Evolutionary conservation across 2,113 vertebrate species (phyloP).

Genomic region (Epinephelus cyanopodus): DNA sequence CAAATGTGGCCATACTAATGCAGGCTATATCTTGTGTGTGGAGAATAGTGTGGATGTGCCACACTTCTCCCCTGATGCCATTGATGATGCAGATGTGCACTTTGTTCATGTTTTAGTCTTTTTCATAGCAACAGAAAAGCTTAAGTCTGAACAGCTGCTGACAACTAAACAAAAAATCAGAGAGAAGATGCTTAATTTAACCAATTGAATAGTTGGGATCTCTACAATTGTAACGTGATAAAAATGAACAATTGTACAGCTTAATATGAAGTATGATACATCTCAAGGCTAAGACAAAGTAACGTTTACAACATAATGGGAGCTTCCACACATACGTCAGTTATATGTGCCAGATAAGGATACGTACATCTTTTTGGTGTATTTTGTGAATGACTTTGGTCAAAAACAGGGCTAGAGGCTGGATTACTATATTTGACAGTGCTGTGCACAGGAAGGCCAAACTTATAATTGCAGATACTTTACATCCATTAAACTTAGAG

Average conservation of each 20-base stretch:
- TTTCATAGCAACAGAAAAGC: slow-evolving; percentile 19
- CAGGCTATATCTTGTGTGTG: background rate
- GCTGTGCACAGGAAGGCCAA: too few species aligned
- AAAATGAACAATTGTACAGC: background rate
- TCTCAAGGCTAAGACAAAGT: background rate
- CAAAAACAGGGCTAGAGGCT: too few species aligned
- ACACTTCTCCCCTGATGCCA: background rate
- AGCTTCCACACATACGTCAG: background rate
- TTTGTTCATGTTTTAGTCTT: background rate
- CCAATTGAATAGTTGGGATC: background rate
- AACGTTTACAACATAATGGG: background rate
- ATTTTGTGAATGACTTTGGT: background rate
- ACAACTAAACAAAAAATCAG: background rate
- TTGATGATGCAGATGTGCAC: slow-evolving; percentile 37
- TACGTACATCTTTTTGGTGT: background rate
- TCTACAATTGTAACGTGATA: background rate
- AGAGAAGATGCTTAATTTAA: background rate
- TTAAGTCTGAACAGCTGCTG: slow-evolving; percentile 36
- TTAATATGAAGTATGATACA: background rate
- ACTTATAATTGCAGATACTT: too few species aligned
- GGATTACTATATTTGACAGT: too few species aligned
- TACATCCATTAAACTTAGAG: too few species aligned
- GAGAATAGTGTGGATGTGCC: background rate
- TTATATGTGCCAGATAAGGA: background rate
- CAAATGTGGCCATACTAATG: background rate